Evolutionary conservation across 2,113 vertebrate genomes (phyloP).

Genomic region (Cnemophilus loriae): DNA sequence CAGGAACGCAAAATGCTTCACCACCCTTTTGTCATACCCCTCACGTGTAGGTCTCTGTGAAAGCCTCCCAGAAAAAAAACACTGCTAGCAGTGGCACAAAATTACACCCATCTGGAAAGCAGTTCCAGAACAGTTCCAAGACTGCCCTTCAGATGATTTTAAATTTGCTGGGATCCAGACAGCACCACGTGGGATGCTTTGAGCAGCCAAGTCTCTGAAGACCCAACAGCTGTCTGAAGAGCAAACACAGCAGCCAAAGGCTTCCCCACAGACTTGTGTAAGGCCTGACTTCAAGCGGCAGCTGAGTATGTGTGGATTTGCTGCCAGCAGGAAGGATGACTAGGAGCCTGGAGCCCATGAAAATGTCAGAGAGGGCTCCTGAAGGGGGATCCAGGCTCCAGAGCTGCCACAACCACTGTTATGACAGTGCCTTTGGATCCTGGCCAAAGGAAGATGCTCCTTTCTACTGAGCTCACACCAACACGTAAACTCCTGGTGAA

Average conservation of each 20-base stretch:
- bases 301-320: background rate
- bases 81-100: background rate
- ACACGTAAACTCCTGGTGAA: background rate
- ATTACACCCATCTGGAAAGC: background rate
- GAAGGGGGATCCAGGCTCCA: background rate
- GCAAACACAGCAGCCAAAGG: background rate
- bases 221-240: background rate
- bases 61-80: background rate
- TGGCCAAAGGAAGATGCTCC: background rate
- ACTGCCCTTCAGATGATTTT: background rate
- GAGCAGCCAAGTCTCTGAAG: background rate
- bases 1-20: background rate
- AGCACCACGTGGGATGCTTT: background rate
- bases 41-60: accelerated
- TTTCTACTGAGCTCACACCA: background rate
- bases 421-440: background rate
- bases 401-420: accelerated
- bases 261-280: background rate
- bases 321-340: background rate
- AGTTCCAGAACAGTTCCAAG: background rate
- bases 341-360: background rate
- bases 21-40: background rate
- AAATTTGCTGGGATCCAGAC: background rate
- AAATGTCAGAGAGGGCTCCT: background rate
- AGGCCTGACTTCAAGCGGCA: background rate